Percentiles rank a stretch among this genome's conserved stretches.
Conservation (phyloP, 2,888 invertebrate genomes). For the Catocala fraxini region DNA sequence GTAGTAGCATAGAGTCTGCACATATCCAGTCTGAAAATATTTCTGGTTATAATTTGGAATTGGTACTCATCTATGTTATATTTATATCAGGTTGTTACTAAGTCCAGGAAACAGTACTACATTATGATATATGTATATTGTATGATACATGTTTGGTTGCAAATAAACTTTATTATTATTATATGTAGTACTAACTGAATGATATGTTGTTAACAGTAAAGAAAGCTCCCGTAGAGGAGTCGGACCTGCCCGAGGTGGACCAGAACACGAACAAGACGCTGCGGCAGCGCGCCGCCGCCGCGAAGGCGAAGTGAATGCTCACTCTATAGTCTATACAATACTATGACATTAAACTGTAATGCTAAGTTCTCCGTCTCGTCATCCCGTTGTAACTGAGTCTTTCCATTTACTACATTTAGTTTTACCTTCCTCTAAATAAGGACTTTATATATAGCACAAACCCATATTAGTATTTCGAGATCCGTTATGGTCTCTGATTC, state of each 20-base stretch:
- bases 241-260: constrained; percentile 97
- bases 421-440: constrained; percentile 48
- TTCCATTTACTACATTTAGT: constrained; percentile 64
- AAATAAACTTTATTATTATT: too few species aligned
- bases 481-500: constrained; percentile 24
- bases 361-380: constrained; percentile 63
- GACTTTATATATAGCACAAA: constrained; percentile 57
- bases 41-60: too few species aligned
- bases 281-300: constrained; percentile 86
- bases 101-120: too few species aligned
- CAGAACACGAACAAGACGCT: constrained; percentile 94
- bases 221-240: constrained; percentile 89
- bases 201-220: constrained; percentile 84
- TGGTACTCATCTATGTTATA: too few species aligned
- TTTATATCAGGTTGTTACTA: too few species aligned
- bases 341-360: constrained; percentile 49
- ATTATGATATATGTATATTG: too few species aligned
- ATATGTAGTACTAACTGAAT: background rate
- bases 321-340: constrained; percentile 25
- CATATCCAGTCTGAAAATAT: too few species aligned
- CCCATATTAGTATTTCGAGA: constrained; percentile 46
- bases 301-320: constrained; percentile 87
- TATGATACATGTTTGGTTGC: too few species aligned
- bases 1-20: too few species aligned
- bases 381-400: constrained; percentile 67